phyloP scores from a whole-genome alignment of 2,113 vertebrate species.

The Callipepla squamata region DNA sequence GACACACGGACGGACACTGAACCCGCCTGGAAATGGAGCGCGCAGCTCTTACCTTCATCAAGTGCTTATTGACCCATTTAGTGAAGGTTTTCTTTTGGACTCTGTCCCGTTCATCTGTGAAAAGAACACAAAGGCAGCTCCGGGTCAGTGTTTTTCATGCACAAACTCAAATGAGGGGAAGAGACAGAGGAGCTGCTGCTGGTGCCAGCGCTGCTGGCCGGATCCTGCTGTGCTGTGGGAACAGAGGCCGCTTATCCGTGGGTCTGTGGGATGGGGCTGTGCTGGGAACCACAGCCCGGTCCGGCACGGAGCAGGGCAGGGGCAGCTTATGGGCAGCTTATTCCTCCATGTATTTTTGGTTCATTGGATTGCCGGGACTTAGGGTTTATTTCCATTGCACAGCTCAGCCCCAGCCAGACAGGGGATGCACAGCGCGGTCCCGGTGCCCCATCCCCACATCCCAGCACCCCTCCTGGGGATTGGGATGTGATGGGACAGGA shows the following conservation, averaged over 20 bases:
- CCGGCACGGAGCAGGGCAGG: background rate
- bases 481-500: rapidly evolving
- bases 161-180: slow-evolving; percentile 56
- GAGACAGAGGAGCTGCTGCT: background rate
- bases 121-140: slow-evolving; percentile 56
- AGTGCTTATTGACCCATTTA: slow-evolving; percentile 99
- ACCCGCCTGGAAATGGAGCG: rapidly evolving
- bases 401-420: background rate
- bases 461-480: background rate
- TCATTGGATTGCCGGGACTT: slow-evolving; percentile 72
- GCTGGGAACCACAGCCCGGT: rapidly evolving
- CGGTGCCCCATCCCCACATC: background rate
- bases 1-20: background rate
- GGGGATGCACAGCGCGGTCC: rapidly evolving
- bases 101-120: slow-evolving; percentile 95
- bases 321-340: slow-evolving; percentile 55
- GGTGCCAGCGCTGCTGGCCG: background rate
- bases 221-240: background rate
- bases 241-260: background rate
- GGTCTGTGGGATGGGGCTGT: rapidly evolving
- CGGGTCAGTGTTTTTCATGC: slow-evolving; percentile 35
- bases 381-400: slow-evolving; percentile 14
- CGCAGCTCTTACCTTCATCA: slow-evolving; percentile 90
- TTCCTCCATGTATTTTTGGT: slow-evolving; percentile 43
- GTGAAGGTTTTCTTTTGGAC: slow-evolving; percentile 99